phyloP scores from a whole-genome alignment of 2,113 vertebrate species.

The Aphelocoma coerulescens region DNA sequence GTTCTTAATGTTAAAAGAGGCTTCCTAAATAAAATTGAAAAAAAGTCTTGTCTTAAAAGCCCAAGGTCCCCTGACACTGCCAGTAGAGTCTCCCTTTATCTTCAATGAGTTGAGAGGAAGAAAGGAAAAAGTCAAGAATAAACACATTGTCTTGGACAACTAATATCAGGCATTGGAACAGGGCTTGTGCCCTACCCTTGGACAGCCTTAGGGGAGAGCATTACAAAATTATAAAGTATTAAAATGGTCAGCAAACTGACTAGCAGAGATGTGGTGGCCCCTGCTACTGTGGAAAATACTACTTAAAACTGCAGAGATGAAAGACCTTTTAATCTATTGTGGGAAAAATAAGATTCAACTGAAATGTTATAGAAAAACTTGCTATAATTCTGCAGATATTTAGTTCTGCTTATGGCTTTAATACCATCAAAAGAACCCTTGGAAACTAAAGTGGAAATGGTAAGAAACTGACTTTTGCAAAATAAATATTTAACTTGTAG shows the following conservation, averaged over 20 bases:
- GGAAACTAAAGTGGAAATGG: slow-evolving; percentile 7
- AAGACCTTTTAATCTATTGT: slow-evolving; percentile 56
- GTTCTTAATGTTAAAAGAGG: not conserved
- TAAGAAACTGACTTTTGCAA: slow-evolving; percentile 23
- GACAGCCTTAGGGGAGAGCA: not conserved
- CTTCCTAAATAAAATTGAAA: not conserved
- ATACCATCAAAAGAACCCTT: slow-evolving; percentile 55
- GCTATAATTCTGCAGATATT: slow-evolving; percentile 39
- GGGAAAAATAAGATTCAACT: slow-evolving; percentile 36
- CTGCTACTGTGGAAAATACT: slow-evolving; percentile 42
- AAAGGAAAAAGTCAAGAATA: not conserved
- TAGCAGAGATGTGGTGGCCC: not conserved
- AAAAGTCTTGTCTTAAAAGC: not conserved
- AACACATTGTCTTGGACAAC: slow-evolving; percentile 17
- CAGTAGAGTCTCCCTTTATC: not conserved
- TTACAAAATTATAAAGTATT: slow-evolving; percentile 32
- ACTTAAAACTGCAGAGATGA: slow-evolving; percentile 53
- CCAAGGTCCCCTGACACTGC: not conserved
- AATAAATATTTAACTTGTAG: slow-evolving; percentile 45
- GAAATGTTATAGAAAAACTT: slow-evolving; percentile 23
- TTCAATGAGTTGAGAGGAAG: not conserved
- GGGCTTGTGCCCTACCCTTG: not conserved
- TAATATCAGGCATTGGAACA: not conserved
- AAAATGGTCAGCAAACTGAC: slow-evolving; percentile 42
- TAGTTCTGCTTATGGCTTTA: slow-evolving; percentile 50